These are phyloP conservation scores for Hirtodrosophila confusa DNA, from an alignment of 2,888 invertebrate species.

Conservation along the genomic window DNA sequence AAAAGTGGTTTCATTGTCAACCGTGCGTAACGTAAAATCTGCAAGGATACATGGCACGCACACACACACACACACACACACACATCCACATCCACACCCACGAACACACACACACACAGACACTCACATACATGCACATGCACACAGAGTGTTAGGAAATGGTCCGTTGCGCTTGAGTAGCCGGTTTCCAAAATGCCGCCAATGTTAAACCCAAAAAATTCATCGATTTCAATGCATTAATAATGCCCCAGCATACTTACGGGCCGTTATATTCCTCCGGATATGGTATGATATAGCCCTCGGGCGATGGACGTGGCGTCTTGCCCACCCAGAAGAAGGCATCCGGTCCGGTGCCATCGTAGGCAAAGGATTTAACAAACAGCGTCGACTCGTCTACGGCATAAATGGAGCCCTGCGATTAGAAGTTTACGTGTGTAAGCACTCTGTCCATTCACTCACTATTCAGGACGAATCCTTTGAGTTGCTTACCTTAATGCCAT, in stretches of 20 bases:
- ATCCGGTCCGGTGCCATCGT: slow-evolving; percentile 94
- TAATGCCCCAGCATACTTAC: slow-evolving; percentile 85
- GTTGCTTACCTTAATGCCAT: slow-evolving; percentile 87
- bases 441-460: not conserved
- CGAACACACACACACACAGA: slow-evolving; percentile 11
- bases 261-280: slow-evolving; percentile 92
- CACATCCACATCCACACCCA: slow-evolving; percentile 19
- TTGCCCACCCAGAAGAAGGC: slow-evolving; percentile 97
- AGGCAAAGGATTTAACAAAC: slow-evolving; percentile 93
- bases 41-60: slow-evolving; percentile 63
- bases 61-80: slow-evolving; percentile 20
- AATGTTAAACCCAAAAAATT: slow-evolving; percentile 17
- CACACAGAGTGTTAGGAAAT: slow-evolving; percentile 53
- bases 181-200: slow-evolving; percentile 33
- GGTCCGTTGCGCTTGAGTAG: slow-evolving; percentile 72
- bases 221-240: slow-evolving; percentile 25
- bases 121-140: slow-evolving; percentile 16
- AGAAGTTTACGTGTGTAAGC: not conserved
- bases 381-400: slow-evolving; percentile 95
- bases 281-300: slow-evolving; percentile 93
- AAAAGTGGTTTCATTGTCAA: slow-evolving; percentile 83
- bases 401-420: slow-evolving; percentile 89
- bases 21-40: slow-evolving; percentile 79
- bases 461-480: not conserved
- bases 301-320: slow-evolving; percentile 91